These are phyloP conservation scores for Ellobius talpinus DNA, from an alignment of 2,113 vertebrate genomes.

Conservation along the genomic window DNA sequence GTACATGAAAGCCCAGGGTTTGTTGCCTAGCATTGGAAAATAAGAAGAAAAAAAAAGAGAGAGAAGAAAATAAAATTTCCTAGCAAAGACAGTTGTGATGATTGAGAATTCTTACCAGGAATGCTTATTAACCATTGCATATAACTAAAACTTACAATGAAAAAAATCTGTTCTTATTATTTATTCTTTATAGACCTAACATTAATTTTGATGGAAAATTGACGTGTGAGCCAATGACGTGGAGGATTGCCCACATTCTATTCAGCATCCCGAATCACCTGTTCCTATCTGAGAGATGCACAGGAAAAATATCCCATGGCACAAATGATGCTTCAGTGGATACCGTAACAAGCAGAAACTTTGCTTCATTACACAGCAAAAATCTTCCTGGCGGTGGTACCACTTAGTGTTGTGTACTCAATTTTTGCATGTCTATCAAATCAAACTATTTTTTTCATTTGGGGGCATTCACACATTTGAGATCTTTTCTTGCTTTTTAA, in stretches of 20 bases:
- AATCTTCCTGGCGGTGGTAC: not conserved
- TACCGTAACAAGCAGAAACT: not conserved
- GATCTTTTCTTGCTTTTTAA: constrained; percentile 42
- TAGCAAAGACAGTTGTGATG: not conserved
- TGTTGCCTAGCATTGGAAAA: not conserved
- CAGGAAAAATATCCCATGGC: not conserved
- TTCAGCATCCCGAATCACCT: not conserved
- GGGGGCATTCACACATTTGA: not conserved
- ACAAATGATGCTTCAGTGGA: not conserved
- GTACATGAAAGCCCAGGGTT: not conserved
- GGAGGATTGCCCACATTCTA: not conserved
- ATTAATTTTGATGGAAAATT: not conserved
- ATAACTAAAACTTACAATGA: not conserved
- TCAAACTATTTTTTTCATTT: constrained; percentile 37
- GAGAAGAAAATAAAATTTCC: not conserved
- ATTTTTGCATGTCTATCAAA: constrained; percentile 5
- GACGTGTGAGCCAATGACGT: not conserved
- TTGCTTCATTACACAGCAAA: constrained; percentile 69
- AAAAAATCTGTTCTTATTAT: constrained; percentile 3
- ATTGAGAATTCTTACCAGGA: not conserved
- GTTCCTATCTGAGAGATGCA: not conserved
- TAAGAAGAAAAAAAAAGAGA: not conserved
- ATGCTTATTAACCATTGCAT: constrained; percentile 23
- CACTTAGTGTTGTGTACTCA: not conserved
- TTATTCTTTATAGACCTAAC: not conserved